Evolutionary conservation across 2,797 vertebrate species (phyloP).

Genomic region (Pipistrellus nathusii): DNA sequence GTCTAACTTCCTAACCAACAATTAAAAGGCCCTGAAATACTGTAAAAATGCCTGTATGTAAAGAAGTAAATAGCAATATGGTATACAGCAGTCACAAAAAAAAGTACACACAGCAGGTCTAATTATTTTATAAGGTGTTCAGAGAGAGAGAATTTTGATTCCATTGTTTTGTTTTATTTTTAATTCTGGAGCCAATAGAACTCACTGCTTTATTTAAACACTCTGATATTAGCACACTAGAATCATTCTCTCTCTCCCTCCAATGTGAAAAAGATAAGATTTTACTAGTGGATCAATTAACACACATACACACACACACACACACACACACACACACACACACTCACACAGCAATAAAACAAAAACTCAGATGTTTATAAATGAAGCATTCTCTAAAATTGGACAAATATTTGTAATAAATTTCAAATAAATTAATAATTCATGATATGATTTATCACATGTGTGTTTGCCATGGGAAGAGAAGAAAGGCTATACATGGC

Average conservation of each 20-base stretch:
- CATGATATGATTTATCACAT: neutral
- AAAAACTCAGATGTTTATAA: slow-evolving; percentile 6
- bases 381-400: neutral
- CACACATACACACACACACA: neutral
- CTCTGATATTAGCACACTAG: neutral
- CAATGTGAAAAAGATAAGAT: neutral
- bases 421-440: slow-evolving; percentile 34
- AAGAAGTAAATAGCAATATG: neutral
- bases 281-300: neutral
- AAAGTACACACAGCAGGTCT: neutral
- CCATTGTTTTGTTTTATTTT: neutral
- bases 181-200: neutral
- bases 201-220: neutral
- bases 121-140: neutral
- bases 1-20: neutral
- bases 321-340: neutral
- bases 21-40: neutral
- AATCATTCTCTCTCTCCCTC: neutral
- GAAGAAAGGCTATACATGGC: neutral
- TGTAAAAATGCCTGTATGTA: neutral
- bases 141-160: neutral
- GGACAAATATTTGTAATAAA: slow-evolving; percentile 41
- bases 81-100: neutral
- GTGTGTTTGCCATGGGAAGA: neutral
- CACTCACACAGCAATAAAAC: neutral